phyloP scores from a whole-genome alignment of 2,797 vertebrate genomes.

The Denticeps clupeoides region DNA sequence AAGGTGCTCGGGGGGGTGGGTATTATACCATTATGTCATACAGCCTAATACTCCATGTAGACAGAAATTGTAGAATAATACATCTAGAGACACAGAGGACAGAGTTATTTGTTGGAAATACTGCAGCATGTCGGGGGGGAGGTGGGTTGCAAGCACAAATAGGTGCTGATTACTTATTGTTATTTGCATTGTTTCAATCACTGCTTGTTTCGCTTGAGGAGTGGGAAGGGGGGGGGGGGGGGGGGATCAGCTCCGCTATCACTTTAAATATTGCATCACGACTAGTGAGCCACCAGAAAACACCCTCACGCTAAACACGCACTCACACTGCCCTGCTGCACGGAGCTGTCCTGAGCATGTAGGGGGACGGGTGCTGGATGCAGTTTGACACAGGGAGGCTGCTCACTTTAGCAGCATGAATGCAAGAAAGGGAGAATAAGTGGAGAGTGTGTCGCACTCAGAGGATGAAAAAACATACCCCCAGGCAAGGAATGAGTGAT shows the following conservation, averaged over 20 bases:
- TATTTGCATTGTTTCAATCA: slow-evolving; percentile 2
- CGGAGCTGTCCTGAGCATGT: background rate
- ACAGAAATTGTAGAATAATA: too few relatives aligned
- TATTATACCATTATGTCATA: too few relatives aligned
- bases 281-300: background rate
- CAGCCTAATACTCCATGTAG: too few relatives aligned
- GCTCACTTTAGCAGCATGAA: background rate
- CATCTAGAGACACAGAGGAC: too few relatives aligned
- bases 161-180: too few relatives aligned
- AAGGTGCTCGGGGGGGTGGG: too few relatives aligned
- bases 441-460: background rate
- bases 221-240: background rate
- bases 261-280: background rate
- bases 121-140: too few relatives aligned
- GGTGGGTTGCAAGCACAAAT: too few relatives aligned
- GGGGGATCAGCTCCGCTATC: background rate
- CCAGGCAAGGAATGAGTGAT: slow-evolving; percentile 19
- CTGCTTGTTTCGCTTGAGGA: slow-evolving; percentile 5
- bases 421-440: slow-evolving; percentile 24
- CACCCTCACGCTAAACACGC: slow-evolving; percentile 46
- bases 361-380: background rate
- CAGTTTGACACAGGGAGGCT: background rate
- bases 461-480: background rate
- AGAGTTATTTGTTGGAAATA: too few relatives aligned
- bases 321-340: slow-evolving; percentile 9